These are phyloP conservation scores for Zophobas atratus DNA, from an alignment of 1,140 invertebrate species.

Conservation along the genomic window DNA sequence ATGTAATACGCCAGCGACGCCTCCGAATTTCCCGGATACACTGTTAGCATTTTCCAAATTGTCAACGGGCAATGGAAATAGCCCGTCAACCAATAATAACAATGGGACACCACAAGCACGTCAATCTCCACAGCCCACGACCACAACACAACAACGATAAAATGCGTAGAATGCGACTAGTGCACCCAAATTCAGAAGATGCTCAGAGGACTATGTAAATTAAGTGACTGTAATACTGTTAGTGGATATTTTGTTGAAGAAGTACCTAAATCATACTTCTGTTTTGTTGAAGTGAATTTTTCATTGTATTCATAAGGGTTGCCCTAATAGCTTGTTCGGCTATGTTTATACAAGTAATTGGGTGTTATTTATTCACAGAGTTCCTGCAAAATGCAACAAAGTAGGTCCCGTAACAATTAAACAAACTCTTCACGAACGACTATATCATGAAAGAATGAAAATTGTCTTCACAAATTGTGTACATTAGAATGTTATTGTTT, in stretches of 20 bases:
- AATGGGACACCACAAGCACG: conserved; percentile 50
- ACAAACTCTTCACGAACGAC: too few species aligned
- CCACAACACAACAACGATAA: conserved; percentile 63
- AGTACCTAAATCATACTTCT: conserved; percentile 25
- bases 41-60: conserved; percentile 88
- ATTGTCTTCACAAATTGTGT: too few species aligned
- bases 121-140: conserved; percentile 60
- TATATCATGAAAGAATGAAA: too few species aligned
- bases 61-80: conserved; percentile 73
- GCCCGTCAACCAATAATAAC: conserved; percentile 58
- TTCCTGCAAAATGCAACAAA: conserved; percentile 37
- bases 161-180: conserved; percentile 29
- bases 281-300: conserved; percentile 41
- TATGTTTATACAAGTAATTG: conserved; percentile 12
- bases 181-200: conserved; percentile 40
- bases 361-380: conserved; percentile 34
- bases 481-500: too few species aligned
- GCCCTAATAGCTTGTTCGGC: conserved; percentile 25
- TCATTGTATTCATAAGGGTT: conserved; percentile 33
- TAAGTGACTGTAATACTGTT: conserved; percentile 40
- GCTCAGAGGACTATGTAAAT: conserved; percentile 40
- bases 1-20: conserved; percentile 91
- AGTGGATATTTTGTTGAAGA: conserved; percentile 40
- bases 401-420: conserved; percentile 17
- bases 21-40: conserved; percentile 91